Conservation (phyloP, 1,140 invertebrate genomes). For the Physella acuta region DNA sequence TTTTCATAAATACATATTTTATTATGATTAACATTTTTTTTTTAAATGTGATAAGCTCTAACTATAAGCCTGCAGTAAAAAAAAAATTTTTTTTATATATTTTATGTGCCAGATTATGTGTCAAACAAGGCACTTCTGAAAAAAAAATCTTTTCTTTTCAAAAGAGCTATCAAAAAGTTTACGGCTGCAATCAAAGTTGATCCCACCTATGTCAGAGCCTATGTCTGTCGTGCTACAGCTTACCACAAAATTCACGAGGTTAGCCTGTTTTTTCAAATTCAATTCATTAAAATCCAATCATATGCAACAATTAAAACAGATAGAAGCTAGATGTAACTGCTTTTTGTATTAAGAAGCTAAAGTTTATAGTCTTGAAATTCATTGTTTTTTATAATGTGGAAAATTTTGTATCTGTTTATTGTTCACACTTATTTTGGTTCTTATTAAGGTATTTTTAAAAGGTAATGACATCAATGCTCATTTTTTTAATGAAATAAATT, state of each 20-base stretch:
- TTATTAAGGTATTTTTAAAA: no score
- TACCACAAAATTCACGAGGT: constrained; percentile 57
- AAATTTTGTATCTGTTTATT: no score
- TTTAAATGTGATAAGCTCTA: background rate
- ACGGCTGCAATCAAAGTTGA: constrained; percentile 56
- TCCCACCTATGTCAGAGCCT: constrained; percentile 57
- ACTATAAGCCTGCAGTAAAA: background rate
- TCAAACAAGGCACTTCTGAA: no score
- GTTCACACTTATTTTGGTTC: no score
- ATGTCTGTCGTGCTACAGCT: constrained; percentile 56
- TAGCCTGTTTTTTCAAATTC: constrained; percentile 20
- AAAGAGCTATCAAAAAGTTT: constrained; percentile 58
- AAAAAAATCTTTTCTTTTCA: no score
- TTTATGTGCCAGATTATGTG: no score
- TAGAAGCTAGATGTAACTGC: background rate
- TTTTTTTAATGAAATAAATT: no score
- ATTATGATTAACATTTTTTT: background rate
- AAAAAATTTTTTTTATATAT: no score
- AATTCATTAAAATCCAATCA: background rate
- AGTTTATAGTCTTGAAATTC: no score
- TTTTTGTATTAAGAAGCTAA: no score
- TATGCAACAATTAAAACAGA: background rate
- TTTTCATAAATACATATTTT: background rate
- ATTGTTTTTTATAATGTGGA: no score
- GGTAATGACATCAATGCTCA: no score